phyloP scores from a whole-genome alignment of 1,140 invertebrate species.

The Drosophila eugracilis region DNA sequence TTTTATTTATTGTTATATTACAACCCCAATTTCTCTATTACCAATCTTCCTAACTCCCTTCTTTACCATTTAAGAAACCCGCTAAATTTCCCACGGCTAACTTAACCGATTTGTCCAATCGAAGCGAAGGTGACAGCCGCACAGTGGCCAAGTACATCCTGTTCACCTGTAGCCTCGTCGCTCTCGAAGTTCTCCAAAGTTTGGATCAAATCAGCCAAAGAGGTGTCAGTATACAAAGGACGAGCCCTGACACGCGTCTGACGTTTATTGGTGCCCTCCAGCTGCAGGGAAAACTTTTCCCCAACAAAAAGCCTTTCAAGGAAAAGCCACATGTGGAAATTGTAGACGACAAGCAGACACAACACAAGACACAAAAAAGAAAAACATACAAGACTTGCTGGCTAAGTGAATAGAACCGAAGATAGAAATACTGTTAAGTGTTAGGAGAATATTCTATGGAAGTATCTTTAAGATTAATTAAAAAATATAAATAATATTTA shows the following conservation, averaged over 20 bases:
- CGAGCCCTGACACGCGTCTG: conserved; percentile 71
- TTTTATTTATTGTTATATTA: too few relatives aligned
- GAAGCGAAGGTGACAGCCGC: conserved; percentile 14
- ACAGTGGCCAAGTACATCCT: conserved; percentile 47
- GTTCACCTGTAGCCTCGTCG: conserved; percentile 46
- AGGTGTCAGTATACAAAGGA: conserved; percentile 80
- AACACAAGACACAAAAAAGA: conserved; percentile 28
- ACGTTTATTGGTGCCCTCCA: conserved; percentile 74
- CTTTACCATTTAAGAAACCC: background rate
- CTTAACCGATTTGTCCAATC: conserved; percentile 55
- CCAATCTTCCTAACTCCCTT: background rate
- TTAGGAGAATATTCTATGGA: too few relatives aligned
- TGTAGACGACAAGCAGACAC: conserved; percentile 53
- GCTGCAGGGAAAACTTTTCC: conserved; percentile 59
- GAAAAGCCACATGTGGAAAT: conserved; percentile 61
- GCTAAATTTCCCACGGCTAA: conserved; percentile 11
- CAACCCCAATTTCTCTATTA: background rate
- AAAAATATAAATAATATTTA: too few relatives aligned
- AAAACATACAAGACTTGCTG: conserved; percentile 32
- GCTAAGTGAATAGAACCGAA: conserved; percentile 7
- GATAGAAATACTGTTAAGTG: background rate
- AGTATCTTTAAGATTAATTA: too few relatives aligned
- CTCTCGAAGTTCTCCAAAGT: conserved; percentile 45
- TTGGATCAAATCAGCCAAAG: conserved; percentile 50
- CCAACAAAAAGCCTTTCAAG: conserved; percentile 30